Conservation (phyloP, 2,797 vertebrate species). For the Myripristis jacobus region DNA sequence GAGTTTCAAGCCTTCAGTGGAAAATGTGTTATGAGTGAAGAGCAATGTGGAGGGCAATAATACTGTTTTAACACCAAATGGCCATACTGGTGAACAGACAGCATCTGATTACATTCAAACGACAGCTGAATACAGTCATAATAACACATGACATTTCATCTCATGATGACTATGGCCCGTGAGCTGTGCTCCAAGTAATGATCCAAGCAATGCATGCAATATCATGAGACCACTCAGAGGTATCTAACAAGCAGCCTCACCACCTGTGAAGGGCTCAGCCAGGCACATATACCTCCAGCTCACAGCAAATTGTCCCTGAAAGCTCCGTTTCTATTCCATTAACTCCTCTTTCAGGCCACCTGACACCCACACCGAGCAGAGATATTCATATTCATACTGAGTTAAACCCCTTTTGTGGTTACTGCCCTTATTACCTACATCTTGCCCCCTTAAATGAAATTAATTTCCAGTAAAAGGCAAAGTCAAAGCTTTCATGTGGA, state of each 20-base stretch:
- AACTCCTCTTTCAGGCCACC: neutral
- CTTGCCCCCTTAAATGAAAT: neutral
- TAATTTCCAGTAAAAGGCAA: neutral
- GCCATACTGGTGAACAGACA: neutral
- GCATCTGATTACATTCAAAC: neutral
- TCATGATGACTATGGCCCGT: too few species aligned
- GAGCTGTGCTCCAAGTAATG: too few species aligned
- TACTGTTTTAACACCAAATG: neutral
- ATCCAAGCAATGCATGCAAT: neutral
- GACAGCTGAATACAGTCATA: too few species aligned
- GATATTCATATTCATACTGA: neutral
- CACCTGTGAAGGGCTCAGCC: neutral
- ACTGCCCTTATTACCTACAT: neutral
- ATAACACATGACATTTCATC: too few species aligned
- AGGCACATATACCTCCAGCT: neutral
- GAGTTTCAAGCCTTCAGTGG: too few species aligned
- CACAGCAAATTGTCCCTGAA: too few species aligned
- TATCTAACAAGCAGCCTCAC: neutral
- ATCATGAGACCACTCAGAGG: neutral
- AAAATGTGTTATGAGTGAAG: too few species aligned
- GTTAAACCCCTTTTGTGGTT: neutral
- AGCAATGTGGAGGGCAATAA: neutral
- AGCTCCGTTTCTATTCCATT: neutral
- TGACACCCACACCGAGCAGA: neutral
- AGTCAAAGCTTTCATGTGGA: neutral